phyloP scores from a whole-genome alignment of 2,113 vertebrate species.

The Lophotis ruficrista region DNA sequence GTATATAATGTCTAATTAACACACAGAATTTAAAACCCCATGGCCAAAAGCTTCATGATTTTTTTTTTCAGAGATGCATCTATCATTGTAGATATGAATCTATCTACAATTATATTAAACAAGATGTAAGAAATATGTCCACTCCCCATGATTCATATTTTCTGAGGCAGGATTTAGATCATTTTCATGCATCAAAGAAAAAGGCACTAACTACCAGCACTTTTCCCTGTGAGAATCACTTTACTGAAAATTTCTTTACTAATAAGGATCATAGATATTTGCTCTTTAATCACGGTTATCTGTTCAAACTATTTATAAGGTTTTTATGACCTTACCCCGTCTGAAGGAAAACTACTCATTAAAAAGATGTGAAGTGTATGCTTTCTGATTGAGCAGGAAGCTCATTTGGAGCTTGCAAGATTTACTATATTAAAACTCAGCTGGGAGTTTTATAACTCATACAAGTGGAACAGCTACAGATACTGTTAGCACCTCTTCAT shows the following conservation, averaged over 20 bases:
- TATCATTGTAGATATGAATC: neutral
- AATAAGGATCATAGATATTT: neutral
- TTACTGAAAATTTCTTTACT: neutral
- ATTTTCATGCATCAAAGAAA: conserved; percentile 22
- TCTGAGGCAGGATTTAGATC: neutral
- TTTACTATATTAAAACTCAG: conserved; percentile 1
- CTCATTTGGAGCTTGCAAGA: neutral
- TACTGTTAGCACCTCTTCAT: conserved; percentile 11
- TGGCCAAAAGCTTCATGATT: neutral
- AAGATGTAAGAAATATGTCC: neutral
- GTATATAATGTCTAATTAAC: neutral
- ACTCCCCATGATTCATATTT: neutral
- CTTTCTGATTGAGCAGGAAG: neutral
- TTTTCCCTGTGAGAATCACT: neutral
- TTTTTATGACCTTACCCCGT: neutral
- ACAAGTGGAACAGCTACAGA: conserved; percentile 15
- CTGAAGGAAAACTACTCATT: conserved; percentile 2
- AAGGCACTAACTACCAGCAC: neutral
- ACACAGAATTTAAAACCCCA: neutral
- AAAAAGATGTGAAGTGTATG: neutral
- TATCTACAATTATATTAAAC: neutral
- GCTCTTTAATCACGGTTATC: conserved; percentile 11
- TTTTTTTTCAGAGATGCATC: neutral
- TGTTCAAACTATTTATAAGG: neutral
- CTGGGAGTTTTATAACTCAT: neutral